These are phyloP conservation scores for Silvanus unidentatus DNA, from an alignment of 2,888 invertebrate species.

Conservation along the genomic window DNA sequence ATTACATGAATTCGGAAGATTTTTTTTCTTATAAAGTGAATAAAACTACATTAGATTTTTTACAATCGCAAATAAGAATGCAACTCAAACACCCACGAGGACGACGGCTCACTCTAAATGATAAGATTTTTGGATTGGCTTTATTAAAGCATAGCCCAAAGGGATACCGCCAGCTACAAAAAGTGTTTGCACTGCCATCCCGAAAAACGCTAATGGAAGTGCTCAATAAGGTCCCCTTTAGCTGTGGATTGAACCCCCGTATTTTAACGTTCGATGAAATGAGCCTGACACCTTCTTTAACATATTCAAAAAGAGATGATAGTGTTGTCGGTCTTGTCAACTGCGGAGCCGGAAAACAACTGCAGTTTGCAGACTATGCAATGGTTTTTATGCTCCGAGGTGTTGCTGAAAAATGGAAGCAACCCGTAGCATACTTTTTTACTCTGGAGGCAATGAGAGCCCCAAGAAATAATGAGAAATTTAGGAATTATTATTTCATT, in stretches of 20 bases:
- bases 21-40: background rate
- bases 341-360: background rate
- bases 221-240: background rate
- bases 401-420: constrained; percentile 2
- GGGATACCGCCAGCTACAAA: background rate
- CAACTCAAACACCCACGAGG: background rate
- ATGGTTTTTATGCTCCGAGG: constrained; percentile 1
- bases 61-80: background rate
- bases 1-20: background rate
- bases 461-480: background rate
- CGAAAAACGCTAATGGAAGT: background rate
- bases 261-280: background rate
- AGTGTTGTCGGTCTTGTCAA: background rate
- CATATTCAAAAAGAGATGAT: background rate
- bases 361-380: background rate
- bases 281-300: background rate
- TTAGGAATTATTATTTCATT: background rate
- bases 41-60: background rate
- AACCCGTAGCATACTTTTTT: background rate
- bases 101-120: background rate
- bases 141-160: background rate
- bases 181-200: background rate
- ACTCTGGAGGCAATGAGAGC: background rate
- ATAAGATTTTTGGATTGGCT: background rate
- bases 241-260: background rate